Evolutionary conservation across 2,797 vertebrate species (phyloP), one percentile per base, ranked within the genome.

Genomic region (Paedocypris micromegethes): DNA sequence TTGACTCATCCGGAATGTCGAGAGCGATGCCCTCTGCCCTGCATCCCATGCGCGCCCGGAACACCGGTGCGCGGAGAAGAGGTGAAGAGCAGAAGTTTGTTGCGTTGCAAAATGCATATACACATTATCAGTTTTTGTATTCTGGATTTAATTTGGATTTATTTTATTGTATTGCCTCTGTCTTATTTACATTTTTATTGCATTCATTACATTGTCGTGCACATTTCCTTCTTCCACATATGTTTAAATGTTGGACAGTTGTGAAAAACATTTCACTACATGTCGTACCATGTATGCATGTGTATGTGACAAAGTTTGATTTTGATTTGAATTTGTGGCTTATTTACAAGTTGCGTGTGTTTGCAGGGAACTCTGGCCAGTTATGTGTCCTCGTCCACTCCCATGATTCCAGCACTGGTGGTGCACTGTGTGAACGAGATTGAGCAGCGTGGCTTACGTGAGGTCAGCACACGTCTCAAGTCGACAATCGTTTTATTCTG

Each of bases 371-470:
- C 88, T 8, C 84, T 99, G 40, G 82, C 91, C 56, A 95, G 97
- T 82, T 98, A 93, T 43, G 95, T 94, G 45, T 84, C 94, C 5
- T 85, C 82, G 61, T 85, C 86, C 1, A 88, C 94, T 9, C 97
- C 97, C 9, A 98, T 96, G 96, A 99, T 99, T 44, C 96, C 97
- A 2, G 86, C 91, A 40, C 87, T 99, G 42, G 78, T 99, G 41
- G 95, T 99, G 78, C 93, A 96, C 83, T 98, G 96, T 6, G 81
- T 98, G 73, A 97, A 90, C 79, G 96, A 99, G 86, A 97, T 99
- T 2, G 95, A 99, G 78, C 94, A 96, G 64, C 87, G 96, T 78
- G 97, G 97, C 3, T 85, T 99, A 75, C 88, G 78, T 4, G 95
- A 99, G 92, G 97, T 98, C 86, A 88, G 82, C 23, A 23, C 23